Evolutionary conservation across 2,797 vertebrate species (phyloP).

Genomic region (Echeneis naucrates): DNA sequence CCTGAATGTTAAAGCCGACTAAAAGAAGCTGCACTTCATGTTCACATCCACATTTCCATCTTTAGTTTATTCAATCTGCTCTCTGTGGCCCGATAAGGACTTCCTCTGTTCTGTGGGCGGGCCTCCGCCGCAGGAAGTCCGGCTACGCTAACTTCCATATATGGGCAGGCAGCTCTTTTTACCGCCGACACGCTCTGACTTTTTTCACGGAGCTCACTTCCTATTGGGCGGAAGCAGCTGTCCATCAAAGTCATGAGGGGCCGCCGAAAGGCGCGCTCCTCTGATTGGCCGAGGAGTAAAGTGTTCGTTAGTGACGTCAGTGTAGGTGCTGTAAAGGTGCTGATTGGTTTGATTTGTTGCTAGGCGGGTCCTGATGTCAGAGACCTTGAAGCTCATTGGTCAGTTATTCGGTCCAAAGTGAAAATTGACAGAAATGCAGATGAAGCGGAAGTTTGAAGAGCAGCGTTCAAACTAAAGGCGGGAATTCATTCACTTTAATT

Average conservation of each 20-base stretch:
- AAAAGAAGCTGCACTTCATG: accelerated
- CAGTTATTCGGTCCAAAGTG: not conserved
- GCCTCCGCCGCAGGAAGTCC: accelerated
- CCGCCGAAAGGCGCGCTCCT: accelerated
- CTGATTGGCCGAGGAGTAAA: slow-evolving; percentile 31
- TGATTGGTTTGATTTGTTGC: slow-evolving; percentile 10
- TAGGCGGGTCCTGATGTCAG: not conserved
- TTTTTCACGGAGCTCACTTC: not conserved
- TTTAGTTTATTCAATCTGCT: not conserved
- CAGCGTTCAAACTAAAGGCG: not conserved
- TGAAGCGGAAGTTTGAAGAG: not conserved
- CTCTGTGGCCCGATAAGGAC: accelerated
- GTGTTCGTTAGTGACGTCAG: accelerated
- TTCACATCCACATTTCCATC: slow-evolving; percentile 4
- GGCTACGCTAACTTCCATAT: not conserved
- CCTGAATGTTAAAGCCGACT: not conserved
- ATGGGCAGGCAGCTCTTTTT: slow-evolving; percentile 18
- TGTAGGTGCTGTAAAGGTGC: not conserved
- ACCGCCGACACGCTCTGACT: not conserved
- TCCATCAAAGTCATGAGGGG: not conserved
- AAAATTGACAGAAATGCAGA: accelerated
- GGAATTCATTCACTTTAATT: not conserved
- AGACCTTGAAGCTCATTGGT: slow-evolving; percentile 7
- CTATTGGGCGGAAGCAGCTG: slow-evolving; percentile 29
- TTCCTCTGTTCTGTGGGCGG: not conserved